These are phyloP conservation scores for Basileuterus tristriatus DNA, from an alignment of 2,797 vertebrate species.

Conservation along the genomic window DNA sequence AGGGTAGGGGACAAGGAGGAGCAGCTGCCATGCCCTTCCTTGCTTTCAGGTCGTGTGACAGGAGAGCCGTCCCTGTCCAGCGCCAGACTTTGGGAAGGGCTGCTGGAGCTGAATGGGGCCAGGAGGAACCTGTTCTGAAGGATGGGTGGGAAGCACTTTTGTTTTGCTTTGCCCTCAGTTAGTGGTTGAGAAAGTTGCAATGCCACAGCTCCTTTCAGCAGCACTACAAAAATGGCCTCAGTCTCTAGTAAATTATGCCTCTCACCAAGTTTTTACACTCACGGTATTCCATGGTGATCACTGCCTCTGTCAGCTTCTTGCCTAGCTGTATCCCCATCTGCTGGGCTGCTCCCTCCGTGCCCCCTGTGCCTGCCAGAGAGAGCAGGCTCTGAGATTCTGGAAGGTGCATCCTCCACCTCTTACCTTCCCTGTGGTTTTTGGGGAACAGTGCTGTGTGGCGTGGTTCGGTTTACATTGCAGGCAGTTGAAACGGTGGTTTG, in stretches of 20 bases:
- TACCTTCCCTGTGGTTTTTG: not conserved
- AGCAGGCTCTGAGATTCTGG: not conserved
- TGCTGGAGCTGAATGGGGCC: not conserved
- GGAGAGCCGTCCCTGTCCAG: not conserved
- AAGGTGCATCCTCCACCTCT: not conserved
- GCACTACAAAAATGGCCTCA: fast-evolving
- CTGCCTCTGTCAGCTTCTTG: not conserved
- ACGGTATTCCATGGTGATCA: fast-evolving
- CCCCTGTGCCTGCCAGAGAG: not conserved
- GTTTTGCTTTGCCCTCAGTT: not conserved
- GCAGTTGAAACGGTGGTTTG: not conserved
- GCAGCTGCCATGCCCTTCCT: not conserved
- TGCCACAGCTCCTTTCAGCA: fast-evolving
- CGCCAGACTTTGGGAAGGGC: not conserved
- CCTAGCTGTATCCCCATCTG: fast-evolving
- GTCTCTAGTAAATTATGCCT: not conserved
- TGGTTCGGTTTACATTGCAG: not conserved
- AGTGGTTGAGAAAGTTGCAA: not conserved
- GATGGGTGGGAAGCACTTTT: fast-evolving
- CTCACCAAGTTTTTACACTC: not conserved
- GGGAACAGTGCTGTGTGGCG: fast-evolving
- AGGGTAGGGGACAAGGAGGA: not conserved
- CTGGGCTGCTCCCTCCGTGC: fast-evolving
- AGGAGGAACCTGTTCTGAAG: fast-evolving
- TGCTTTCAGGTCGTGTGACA: not conserved